phyloP scores from a whole-genome alignment of 2,888 invertebrate genomes.

The Amphimallon solstitiale region DNA sequence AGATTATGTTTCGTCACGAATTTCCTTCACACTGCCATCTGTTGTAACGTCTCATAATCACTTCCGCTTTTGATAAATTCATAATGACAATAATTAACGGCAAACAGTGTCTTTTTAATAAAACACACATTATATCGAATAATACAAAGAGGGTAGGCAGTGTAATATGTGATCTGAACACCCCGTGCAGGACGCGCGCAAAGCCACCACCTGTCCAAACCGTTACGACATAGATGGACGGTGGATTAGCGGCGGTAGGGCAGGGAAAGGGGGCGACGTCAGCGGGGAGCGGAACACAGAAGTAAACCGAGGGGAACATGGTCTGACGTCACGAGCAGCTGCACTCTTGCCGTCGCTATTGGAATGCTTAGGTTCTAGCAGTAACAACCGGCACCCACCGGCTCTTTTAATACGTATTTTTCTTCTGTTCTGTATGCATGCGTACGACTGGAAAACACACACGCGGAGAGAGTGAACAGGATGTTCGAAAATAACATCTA shows the following conservation, averaged over 20 bases:
- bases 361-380: conserved; percentile 4
- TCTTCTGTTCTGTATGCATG: neutral
- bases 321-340: conserved; percentile 46
- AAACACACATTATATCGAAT: no score
- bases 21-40: no score
- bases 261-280: conserved; percentile 38
- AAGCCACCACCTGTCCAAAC: conserved; percentile 46
- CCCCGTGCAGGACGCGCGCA: conserved; percentile 35
- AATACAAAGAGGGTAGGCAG: no score
- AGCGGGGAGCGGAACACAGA: conserved; percentile 6
- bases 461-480: no score
- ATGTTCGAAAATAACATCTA: no score
- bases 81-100: no score
- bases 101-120: no score
- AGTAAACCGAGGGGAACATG: conserved; percentile 26
- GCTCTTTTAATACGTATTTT: neutral
- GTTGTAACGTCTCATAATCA: no score
- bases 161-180: neutral
- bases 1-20: no score
- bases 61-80: no score
- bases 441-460: no score
- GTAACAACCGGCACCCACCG: conserved; percentile 2
- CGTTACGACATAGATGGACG: conserved; percentile 40
- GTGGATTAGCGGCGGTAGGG: neutral
- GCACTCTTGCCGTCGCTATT: conserved; percentile 24